Conservation (phyloP, 2,888 invertebrate species). For the Hemaris fuciformis region DNA sequence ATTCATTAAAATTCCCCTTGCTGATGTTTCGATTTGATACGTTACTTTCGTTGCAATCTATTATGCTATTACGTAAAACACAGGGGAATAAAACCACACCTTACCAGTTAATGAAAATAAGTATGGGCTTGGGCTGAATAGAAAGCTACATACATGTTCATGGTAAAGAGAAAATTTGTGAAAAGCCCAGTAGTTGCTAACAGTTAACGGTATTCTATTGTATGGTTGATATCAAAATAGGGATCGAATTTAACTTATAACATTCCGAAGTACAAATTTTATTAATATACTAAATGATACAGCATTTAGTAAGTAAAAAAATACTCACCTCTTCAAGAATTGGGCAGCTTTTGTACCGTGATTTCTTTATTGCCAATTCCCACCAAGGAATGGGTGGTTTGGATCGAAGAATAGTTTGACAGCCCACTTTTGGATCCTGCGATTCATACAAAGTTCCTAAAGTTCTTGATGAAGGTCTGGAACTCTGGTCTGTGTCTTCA, state of each 20-base stretch:
- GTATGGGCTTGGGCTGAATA: slow-evolving; percentile 16
- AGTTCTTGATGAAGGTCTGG: slow-evolving; percentile 64
- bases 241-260: background rate
- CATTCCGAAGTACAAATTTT: background rate
- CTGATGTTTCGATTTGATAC: slow-evolving; percentile 48
- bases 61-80: slow-evolving; percentile 38
- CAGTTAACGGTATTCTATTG: background rate
- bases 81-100: slow-evolving; percentile 45
- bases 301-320: slow-evolving; percentile 19
- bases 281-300: slow-evolving; percentile 8
- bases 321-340: slow-evolving; percentile 85
- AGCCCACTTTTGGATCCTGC: slow-evolving; percentile 85
- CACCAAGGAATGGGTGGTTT: slow-evolving; percentile 92
- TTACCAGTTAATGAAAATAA: slow-evolving; percentile 31
- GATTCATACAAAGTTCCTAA: slow-evolving; percentile 76
- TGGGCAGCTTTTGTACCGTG: slow-evolving; percentile 91
- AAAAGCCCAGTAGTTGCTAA: slow-evolving; percentile 14
- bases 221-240: background rate
- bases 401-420: slow-evolving; percentile 84
- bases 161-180: slow-evolving; percentile 11
- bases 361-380: slow-evolving; percentile 91
- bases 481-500: slow-evolving; percentile 52
- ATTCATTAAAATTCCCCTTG: slow-evolving; percentile 52
- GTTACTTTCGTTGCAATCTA: slow-evolving; percentile 41
- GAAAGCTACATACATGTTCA: slow-evolving; percentile 28